These are phyloP conservation scores for Neodon shergylaensis DNA, from an alignment of 2,113 vertebrate genomes.

Conservation along the genomic window DNA sequence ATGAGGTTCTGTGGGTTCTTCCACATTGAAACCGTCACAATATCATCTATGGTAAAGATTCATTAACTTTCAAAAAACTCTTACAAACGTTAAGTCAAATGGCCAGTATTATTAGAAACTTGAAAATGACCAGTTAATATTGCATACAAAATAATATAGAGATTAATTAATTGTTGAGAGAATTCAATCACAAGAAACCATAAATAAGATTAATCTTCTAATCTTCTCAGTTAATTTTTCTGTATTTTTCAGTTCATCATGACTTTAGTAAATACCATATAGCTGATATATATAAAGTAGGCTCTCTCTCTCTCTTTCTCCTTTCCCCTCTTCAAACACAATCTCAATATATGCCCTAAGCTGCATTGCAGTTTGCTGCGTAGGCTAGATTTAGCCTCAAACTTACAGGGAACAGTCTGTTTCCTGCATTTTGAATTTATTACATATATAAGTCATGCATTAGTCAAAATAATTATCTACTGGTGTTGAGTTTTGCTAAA, in stretches of 20 bases:
- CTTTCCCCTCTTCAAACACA: background rate
- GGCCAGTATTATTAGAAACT: background rate
- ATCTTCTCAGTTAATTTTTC: background rate
- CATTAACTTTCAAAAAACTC: background rate
- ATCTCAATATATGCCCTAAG: background rate
- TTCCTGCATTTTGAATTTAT: background rate
- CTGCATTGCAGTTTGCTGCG: no score
- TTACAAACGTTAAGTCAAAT: background rate
- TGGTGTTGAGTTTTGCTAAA: background rate
- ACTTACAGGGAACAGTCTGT: background rate
- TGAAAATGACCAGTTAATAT: background rate
- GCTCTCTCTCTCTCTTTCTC: background rate
- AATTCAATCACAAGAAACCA: background rate
- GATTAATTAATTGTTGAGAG: background rate
- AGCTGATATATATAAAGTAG: background rate
- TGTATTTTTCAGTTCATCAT: background rate
- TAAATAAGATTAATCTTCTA: background rate
- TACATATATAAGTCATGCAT: background rate
- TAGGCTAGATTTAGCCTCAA: background rate
- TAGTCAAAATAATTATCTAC: background rate
- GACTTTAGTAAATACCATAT: background rate
- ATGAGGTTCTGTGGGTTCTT: background rate
- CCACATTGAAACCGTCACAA: background rate
- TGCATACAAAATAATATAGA: background rate
- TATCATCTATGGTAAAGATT: background rate